Conservation (phyloP, 92 coral and sea anemone genomes). For the Epizoanthus fatuus region DNA sequence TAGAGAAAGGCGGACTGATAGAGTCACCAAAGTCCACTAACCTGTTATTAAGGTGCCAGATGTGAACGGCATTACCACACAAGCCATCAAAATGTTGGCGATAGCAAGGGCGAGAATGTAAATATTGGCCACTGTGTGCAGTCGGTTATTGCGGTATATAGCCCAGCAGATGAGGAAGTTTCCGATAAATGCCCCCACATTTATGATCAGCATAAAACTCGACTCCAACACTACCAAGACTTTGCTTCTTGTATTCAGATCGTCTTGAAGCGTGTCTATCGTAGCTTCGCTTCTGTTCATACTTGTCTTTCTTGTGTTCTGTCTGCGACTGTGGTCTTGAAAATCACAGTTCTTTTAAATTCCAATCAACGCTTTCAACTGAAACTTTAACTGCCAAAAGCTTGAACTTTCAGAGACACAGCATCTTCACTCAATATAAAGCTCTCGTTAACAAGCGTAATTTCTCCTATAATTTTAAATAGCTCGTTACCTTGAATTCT, state of each 20-base stretch:
- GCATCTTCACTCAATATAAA: not conserved
- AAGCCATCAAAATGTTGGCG: conserved; percentile 10
- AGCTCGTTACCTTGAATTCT: conserved; percentile 3
- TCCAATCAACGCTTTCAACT: not conserved
- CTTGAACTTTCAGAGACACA: not conserved
- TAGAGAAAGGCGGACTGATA: no score
- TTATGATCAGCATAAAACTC: not conserved
- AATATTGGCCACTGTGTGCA: conserved; percentile 27
- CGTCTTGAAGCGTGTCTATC: not conserved
- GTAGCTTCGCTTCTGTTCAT: not conserved
- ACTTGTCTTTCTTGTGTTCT: not conserved
- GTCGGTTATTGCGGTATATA: conserved; percentile 18
- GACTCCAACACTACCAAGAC: conserved; percentile 12
- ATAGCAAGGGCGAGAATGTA: conserved; percentile 30
- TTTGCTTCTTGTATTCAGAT: conserved; percentile 23
- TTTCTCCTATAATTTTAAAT: no score
- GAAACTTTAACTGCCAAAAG: not conserved
- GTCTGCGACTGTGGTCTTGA: no score
- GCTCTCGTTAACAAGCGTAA: not conserved
- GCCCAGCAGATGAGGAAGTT: conserved; percentile 31
- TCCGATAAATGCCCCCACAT: not conserved
- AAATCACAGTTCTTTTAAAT: no score
- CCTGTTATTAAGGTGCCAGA: conserved; percentile 25
- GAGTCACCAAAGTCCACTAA: not conserved
- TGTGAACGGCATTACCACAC: conserved; percentile 2